These are phyloP conservation scores for Acronicta alni DNA, from an alignment of 2,888 invertebrate species.

Conservation along the genomic window DNA sequence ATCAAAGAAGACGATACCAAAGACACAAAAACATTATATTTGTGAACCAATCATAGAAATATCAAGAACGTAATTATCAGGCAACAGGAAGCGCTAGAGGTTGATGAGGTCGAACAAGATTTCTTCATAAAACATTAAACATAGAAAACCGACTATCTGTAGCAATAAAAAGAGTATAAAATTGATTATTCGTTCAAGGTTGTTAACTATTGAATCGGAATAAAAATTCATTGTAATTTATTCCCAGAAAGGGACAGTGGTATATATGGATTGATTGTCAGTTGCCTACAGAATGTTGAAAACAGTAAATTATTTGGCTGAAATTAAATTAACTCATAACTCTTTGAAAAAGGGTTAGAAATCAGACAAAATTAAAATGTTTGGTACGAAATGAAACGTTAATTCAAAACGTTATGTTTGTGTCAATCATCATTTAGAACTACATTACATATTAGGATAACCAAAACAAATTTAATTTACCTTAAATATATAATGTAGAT, in stretches of 20 bases:
- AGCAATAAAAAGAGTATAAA: slow-evolving; percentile 54
- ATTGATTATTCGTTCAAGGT: slow-evolving; percentile 57
- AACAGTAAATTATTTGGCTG: background rate
- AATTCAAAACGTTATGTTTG: background rate
- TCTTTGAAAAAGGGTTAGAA: background rate
- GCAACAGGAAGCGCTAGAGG: slow-evolving; percentile 58
- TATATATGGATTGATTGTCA: slow-evolving; percentile 6
- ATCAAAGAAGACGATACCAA: slow-evolving; percentile 33
- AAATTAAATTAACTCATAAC: background rate
- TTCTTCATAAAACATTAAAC: slow-evolving; percentile 58
- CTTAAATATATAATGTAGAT: background rate
- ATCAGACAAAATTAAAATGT: too few species aligned
- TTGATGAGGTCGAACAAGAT: slow-evolving; percentile 57
- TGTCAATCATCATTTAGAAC: background rate
- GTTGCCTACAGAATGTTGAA: slow-evolving; percentile 7
- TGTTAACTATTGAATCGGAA: slow-evolving; percentile 49
- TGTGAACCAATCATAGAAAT: slow-evolving; percentile 38
- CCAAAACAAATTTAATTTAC: slow-evolving; percentile 13
- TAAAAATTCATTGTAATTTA: slow-evolving; percentile 50
- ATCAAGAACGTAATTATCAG: slow-evolving; percentile 49
- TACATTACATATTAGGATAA: slow-evolving; percentile 7
- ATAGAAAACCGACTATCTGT: slow-evolving; percentile 56
- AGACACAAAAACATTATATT: slow-evolving; percentile 26
- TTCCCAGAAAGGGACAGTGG: slow-evolving; percentile 37
- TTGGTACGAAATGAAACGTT: too few species aligned